Percentiles rank a stretch among this genome's conserved stretches.
These are phyloP conservation scores for Myiozetetes cayanensis DNA, from an alignment of 2,113 vertebrate genomes.

Conservation along the genomic window DNA sequence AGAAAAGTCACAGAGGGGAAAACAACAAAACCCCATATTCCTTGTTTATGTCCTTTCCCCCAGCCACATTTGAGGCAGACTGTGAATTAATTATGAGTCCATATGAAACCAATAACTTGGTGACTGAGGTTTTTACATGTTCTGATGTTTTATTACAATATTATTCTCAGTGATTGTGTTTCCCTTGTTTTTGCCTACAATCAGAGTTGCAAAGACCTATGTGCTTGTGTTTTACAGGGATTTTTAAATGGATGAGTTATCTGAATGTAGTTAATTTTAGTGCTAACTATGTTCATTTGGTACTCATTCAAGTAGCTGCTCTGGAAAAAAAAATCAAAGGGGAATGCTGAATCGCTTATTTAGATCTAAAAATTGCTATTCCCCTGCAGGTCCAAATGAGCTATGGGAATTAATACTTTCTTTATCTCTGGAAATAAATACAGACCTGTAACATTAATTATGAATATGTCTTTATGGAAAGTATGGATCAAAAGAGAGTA, in stretches of 20 bases:
- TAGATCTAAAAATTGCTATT: neutral
- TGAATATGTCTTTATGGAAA: neutral
- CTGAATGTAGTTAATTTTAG: neutral
- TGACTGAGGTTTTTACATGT: slow-evolving; percentile 18
- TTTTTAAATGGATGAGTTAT: neutral
- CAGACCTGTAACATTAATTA: slow-evolving; percentile 35
- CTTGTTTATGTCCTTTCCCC: slow-evolving; percentile 55
- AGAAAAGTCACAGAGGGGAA: slow-evolving; percentile 47
- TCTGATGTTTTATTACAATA: slow-evolving; percentile 51
- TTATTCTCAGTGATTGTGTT: slow-evolving; percentile 5
- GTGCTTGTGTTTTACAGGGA: neutral
- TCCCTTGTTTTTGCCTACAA: neutral
- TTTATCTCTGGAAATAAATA: slow-evolving; percentile 32
- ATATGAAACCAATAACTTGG: slow-evolving; percentile 43
- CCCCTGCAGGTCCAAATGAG: neutral
- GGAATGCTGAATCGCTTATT: neutral
- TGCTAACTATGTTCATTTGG: neutral
- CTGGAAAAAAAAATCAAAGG: neutral
- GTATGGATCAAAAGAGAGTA: slow-evolving; percentile 21
- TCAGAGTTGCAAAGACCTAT: neutral
- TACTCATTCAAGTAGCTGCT: neutral
- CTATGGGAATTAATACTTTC: slow-evolving; percentile 19
- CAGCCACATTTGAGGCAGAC: slow-evolving; percentile 4
- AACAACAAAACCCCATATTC: neutral
- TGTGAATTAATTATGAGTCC: slow-evolving; percentile 70